Base-by-base conservation (phyloP, 2,113 vertebrate genomes). In the Gobio gobio region DNA sequence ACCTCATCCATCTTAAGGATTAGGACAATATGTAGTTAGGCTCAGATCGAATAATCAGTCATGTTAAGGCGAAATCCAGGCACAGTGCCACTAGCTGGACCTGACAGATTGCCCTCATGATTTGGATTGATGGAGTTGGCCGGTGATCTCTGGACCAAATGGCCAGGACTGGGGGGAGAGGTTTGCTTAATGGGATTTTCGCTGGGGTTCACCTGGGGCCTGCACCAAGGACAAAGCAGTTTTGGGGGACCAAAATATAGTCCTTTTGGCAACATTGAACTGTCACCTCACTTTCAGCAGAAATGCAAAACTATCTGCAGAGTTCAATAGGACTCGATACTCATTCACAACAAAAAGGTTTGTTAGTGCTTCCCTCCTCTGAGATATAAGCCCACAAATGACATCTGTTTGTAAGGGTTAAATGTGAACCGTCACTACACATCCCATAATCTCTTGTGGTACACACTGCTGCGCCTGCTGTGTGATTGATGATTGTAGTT, bases 41-140 rank as follows among this genome's bases (percentile, higher is more conserved):
- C 85, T 89, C 88, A 86, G 88, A 86, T 85, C 29, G 81, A 87
- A 87, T 88, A 89, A 90, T 88, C 89, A 88, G 88, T 89, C 87
- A 82, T 72, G 78, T 78, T 87, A 74, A 83, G 58, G 56, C 70
- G 8, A 87, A 87, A 83, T 78, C 83, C 45, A 68, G 74, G 82
- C 85, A 78, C 73, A 49, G 66, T 86, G 87, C 86, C 83, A 83
- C 86, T 66, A 78, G 88, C 85, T 85, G 80, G 74, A 78, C 77
- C 83, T 77, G 87, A 82, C 88, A 89, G 85, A 84, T 87, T 83
- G 87, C 74, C 85, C 85, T 73, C 61, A 10, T 89, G 88, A 87
- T 86, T 87, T 73, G 85, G 78, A 86, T 89, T 87, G 85, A 89
- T 90, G 84, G 85, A 74, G 68, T 68, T 87, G 83, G 76, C 85